Base-by-base conservation (phyloP, 53 echinoderm and acorn worm genomes). In the Paracentrotus lividus region DNA sequence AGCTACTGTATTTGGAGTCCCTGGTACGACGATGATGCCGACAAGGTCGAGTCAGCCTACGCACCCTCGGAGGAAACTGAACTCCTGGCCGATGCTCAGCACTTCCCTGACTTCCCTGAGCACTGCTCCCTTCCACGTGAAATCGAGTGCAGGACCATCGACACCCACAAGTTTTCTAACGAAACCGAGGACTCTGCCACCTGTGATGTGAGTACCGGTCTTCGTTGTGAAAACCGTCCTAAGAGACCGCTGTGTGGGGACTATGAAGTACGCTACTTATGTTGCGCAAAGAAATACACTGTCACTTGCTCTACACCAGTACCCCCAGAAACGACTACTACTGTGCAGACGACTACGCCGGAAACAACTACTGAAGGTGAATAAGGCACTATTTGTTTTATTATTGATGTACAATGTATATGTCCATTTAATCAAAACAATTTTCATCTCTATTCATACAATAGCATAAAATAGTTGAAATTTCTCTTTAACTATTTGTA, bases 81-180 rank as follows among this genome's bases (percentile, higher is more conserved):
- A 65, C 90, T 90, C 12, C 72, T 90, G 15, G 47, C 67, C 26
- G 90, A 90, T 26, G 52, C 44, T 51, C 68, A 90, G 51, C 90
- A 90, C 72, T 5, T 90, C 20, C 72, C 72, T 1, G 51, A 15
- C 72, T 92, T 92, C 42, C 92, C 92, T n/a, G 42, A 42, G 8
- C 42, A 51, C 2, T 92, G 92, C 54, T 0, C n/a, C 15, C 29
- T 21, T 10, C 92, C 92, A 10, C 58, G 43, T 16, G 81, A 92
- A 26, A 92, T 92, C 43, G 32, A 92, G 44, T 92, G 92, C 81
- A 59, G 81, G 43, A 92, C 92, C 15, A 81, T 92, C 23, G 92
- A 92, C 60, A 92, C 92, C 26, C 57, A 92, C 10, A 42, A 56
- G 58, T 92, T 92, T 81, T 92, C 92, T 9, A 92, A 92, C 92